These are phyloP conservation scores for Nymphalis c-album DNA, from an alignment of 2,888 invertebrate genomes.

Conservation along the genomic window DNA sequence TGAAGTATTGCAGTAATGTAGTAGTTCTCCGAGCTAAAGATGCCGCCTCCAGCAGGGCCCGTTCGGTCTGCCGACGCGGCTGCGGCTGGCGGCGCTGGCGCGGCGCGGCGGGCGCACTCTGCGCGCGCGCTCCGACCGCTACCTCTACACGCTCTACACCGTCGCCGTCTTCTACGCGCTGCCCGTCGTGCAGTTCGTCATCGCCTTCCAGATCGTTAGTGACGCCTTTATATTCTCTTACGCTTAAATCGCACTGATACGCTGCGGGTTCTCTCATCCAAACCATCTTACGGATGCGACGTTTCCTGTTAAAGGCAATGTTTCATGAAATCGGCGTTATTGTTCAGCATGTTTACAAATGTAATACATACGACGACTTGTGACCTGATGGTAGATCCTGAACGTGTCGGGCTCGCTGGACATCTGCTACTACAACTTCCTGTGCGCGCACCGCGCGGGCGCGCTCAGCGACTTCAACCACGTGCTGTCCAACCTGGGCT, in stretches of 20 bases:
- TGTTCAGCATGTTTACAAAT: neutral
- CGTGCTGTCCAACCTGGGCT: constrained; percentile 92
- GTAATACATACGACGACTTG: neutral
- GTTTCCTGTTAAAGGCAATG: too few species aligned
- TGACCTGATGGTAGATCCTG: constrained; percentile 81
- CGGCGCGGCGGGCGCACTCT: constrained; percentile 64
- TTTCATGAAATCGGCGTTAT: too few species aligned
- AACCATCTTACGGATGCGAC: too few species aligned
- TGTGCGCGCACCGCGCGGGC: constrained; percentile 90
- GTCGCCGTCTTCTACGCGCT: constrained; percentile 93
- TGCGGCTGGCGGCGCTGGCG: constrained; percentile 69
- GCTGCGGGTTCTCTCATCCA: too few species aligned
- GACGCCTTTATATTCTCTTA: too few species aligned
- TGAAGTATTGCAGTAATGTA: neutral
- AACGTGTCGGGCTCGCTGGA: constrained; percentile 93
- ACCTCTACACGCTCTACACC: constrained; percentile 84
- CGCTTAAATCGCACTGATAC: too few species aligned
- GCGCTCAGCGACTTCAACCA: constrained; percentile 92
- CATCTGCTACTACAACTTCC: constrained; percentile 94
- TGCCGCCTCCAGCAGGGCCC: constrained; percentile 36
- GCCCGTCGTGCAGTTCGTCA: constrained; percentile 92
- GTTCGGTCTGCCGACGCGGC: constrained; percentile 72
- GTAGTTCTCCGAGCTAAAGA: neutral
- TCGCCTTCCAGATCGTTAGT: constrained; percentile 87
- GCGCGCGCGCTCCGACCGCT: constrained; percentile 77